Conservation (phyloP, 2,113 vertebrate species). For the Athene cunicularia region DNA sequence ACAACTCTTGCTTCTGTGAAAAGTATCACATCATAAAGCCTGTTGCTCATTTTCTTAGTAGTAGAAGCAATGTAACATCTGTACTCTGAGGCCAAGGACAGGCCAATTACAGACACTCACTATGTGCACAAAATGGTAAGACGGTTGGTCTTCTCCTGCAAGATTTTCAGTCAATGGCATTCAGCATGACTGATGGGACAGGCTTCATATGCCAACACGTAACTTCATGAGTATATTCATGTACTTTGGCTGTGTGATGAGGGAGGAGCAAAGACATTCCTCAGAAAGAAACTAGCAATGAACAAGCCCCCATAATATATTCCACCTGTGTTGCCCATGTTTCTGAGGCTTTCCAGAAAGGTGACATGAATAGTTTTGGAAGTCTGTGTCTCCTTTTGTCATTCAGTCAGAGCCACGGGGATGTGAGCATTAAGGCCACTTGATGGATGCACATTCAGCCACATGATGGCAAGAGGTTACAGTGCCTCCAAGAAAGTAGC, state of each 20-base stretch:
- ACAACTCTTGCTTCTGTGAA: neutral
- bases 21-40: neutral
- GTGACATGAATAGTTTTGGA: neutral
- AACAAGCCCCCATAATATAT: neutral
- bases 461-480: fast-evolving
- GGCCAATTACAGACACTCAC: neutral
- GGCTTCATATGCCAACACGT: neutral
- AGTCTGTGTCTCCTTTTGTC: neutral
- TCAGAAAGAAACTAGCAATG: neutral
- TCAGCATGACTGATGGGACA: neutral
- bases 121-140: neutral
- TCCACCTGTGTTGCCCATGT: neutral
- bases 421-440: fast-evolving
- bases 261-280: neutral
- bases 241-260: neutral
- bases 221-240: neutral
- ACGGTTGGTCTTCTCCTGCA: neutral
- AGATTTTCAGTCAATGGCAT: neutral
- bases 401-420: neutral
- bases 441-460: neutral
- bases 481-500: neutral
- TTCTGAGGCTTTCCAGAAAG: neutral
- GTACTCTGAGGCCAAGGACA: neutral
- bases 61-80: neutral
- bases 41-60: neutral